Conservation (phyloP, 2,888 invertebrate species). For the Tipula vernalis region DNA sequence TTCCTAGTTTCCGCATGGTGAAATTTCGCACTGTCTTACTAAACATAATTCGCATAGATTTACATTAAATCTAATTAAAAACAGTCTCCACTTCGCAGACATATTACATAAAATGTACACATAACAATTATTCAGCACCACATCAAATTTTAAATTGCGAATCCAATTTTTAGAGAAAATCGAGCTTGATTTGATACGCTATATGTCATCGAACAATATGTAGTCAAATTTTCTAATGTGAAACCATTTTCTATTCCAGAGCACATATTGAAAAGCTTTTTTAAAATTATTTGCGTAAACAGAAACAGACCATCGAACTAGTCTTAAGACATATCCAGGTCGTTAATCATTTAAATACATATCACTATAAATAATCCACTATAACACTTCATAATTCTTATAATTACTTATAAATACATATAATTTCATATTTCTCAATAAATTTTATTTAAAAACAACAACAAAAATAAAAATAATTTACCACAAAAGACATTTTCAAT, state of each 20-base stretch:
- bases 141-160: neutral
- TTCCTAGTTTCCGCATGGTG: neutral
- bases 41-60: neutral
- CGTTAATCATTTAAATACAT: neutral
- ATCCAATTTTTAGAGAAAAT: neutral
- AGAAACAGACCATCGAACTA: neutral
- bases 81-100: neutral
- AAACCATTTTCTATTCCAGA: neutral
- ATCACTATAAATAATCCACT: neutral
- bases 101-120: neutral
- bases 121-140: neutral
- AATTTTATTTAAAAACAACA: neutral
- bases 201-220: neutral
- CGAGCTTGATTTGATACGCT: neutral
- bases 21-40: neutral
- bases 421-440: neutral
- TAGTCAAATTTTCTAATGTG: neutral
- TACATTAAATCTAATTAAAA: neutral
- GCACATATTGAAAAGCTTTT: neutral
- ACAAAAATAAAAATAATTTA: neutral
- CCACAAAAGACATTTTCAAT: neutral
- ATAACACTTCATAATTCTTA: neutral
- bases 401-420: neutral
- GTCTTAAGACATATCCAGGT: neutral
- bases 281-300: neutral